phyloP scores from a whole-genome alignment of 2,888 invertebrate species.

The Hoplodrina blanda region DNA sequence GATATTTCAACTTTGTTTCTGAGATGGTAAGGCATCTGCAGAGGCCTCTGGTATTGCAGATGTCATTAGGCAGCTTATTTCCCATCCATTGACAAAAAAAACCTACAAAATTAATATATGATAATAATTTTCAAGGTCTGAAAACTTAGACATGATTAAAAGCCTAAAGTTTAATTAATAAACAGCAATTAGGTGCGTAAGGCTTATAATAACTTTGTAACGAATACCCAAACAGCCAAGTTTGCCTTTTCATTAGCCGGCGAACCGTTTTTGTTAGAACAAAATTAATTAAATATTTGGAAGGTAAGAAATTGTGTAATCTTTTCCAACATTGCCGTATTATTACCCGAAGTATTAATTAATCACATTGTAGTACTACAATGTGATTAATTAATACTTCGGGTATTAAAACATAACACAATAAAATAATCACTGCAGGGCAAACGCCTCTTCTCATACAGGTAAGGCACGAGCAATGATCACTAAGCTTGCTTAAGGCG shows the following conservation, averaged over 20 bases:
- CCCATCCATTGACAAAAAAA: no score
- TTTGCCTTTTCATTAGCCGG: slow-evolving; percentile 19
- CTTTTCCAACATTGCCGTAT: neutral
- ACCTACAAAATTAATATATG: no score
- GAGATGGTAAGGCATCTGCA: no score
- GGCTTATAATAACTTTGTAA: slow-evolving; percentile 33
- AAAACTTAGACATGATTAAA: slow-evolving; percentile 3
- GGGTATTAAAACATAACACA: neutral
- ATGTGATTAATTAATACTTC: no score
- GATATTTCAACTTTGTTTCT: no score
- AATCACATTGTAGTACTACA: no score
- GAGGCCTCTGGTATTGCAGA: no score
- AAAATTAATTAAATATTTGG: slow-evolving; percentile 44
- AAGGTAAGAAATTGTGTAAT: slow-evolving; percentile 22
- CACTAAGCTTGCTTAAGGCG: neutral
- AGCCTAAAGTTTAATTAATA: slow-evolving; percentile 9
- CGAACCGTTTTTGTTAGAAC: slow-evolving; percentile 13
- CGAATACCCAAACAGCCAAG: slow-evolving; percentile 12
- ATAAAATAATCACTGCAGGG: no score
- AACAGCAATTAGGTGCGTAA: slow-evolving; percentile 18
- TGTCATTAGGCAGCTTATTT: no score
- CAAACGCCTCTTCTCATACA: no score
- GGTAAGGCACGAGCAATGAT: no score
- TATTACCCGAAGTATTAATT: no score
- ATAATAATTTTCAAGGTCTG: neutral